phyloP scores from a whole-genome alignment of 2,797 vertebrate species.

The Siniperca obscura region DNA sequence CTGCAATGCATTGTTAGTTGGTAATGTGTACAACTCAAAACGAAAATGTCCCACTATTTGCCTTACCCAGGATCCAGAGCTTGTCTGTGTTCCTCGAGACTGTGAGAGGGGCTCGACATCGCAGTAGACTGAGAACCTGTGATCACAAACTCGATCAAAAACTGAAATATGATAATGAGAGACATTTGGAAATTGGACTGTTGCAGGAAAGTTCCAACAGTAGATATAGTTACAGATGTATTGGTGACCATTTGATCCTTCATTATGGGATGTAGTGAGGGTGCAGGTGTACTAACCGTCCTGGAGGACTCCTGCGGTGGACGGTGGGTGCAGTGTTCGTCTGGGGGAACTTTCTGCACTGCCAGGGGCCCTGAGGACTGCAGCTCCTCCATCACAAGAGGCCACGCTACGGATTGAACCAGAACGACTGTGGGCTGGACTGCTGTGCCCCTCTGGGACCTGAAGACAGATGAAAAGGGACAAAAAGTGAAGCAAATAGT shows the following conservation, averaged over 20 bases:
- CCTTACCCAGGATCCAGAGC: conserved; percentile 87
- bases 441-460: conserved; percentile 81
- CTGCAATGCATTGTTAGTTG: background rate
- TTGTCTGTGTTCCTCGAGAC: conserved; percentile 84
- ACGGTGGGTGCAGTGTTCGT: conserved; percentile 68
- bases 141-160: conserved; percentile 32
- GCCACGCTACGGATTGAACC: conserved; percentile 72
- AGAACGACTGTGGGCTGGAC: conserved; percentile 84
- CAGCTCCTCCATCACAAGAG: conserved; percentile 63
- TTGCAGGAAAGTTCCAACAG: background rate
- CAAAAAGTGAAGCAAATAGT: conserved; percentile 1
- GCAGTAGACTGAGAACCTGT: conserved; percentile 81
- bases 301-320: conserved; percentile 58
- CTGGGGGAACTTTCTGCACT: conserved; percentile 83
- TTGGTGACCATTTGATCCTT: background rate
- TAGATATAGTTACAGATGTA: background rate
- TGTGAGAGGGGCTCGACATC: conserved; percentile 74
- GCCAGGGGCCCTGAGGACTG: conserved; percentile 75
- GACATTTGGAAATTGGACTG: background rate
- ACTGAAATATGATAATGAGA: background rate
- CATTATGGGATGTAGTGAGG: background rate
- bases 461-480: conserved; percentile 57
- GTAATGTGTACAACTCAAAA: background rate
- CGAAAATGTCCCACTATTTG: background rate
- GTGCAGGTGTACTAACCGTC: conserved; percentile 77